These are phyloP conservation scores for Hyperoodon ampullatus DNA, from an alignment of 2,113 vertebrate species.

Conservation along the genomic window DNA sequence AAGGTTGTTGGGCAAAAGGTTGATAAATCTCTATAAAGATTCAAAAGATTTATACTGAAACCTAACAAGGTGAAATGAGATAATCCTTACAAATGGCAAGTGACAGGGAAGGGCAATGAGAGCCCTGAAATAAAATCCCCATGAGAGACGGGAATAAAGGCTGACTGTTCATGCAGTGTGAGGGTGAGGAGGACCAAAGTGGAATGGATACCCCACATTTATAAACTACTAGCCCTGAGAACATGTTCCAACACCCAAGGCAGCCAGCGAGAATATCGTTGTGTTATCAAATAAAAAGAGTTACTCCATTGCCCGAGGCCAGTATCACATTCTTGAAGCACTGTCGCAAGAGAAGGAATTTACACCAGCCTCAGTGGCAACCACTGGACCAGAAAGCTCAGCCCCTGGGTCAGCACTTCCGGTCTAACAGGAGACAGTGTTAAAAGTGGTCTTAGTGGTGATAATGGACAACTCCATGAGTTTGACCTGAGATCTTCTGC, in stretches of 20 bases:
- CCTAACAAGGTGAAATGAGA: neutral
- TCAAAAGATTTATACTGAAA: neutral
- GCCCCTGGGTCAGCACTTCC: fast-evolving
- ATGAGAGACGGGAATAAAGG: neutral
- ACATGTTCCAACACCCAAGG: neutral
- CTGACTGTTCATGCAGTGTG: neutral
- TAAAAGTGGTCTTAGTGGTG: neutral
- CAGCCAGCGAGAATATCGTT: neutral
- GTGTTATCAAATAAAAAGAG: neutral
- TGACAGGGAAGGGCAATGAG: neutral
- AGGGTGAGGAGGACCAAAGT: neutral
- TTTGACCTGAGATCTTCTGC: neutral
- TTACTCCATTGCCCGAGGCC: neutral
- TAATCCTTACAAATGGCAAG: neutral
- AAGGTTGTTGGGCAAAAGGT: neutral
- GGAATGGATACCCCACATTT: neutral
- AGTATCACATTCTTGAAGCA: neutral
- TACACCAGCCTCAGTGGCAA: neutral
- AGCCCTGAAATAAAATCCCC: neutral
- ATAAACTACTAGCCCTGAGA: neutral
- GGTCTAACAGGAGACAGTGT: neutral
- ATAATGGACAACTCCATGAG: neutral
- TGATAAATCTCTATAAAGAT: neutral
- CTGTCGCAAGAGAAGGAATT: neutral
- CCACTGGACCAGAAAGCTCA: neutral